Base-by-base conservation (phyloP, 2,888 invertebrate species). In the Tubulanus polymorphus region DNA sequence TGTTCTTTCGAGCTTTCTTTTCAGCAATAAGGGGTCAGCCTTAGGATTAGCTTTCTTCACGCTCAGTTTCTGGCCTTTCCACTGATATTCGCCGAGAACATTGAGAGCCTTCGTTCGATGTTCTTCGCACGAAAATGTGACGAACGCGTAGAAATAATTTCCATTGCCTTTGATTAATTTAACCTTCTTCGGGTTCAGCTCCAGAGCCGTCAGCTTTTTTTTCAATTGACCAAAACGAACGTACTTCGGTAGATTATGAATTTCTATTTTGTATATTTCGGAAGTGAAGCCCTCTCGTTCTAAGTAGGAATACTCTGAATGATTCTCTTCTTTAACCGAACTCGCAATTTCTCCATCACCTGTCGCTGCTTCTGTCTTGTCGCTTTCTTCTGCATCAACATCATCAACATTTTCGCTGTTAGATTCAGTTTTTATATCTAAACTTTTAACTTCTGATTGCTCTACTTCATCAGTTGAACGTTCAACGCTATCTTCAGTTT, bases 11-110 rank as follows among this genome's bases (percentile, higher is more conserved):
- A 18, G 6, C 23, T 41, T 41, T 41, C 41, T 5, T 23, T 15
- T 8, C 41, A 41, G 10, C n/a, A 12, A n/a, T 12, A 12, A 15
- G 3, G 41, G 41, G 15, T 41, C 41, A 41, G 41, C 6, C 23
- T 41, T 41, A 41, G 41, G 41, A 20, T 41, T 41, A 23, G 41
- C 41, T 23, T 41, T 41, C 41, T 41, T 41, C 3, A 23, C 41
- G 3, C 6, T 15, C 15, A 41, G 3, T 3, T 18, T 41, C 6
- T 23, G 41, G 18, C 41, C 41, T 15, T 41, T 41, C 41, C 41
- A 41, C 41, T 41, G 20, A 15, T 41, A 23, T 20, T 23, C 41
- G 15, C 23, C 41, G 6, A 41, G 23, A 5, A 41, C 41, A 18
- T 5, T 41, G 15, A 41, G 18, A 8, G 41, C 41, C 15, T 41